These are phyloP conservation scores for Melanotus villosus DNA, from an alignment of 2,888 invertebrate species.

Conservation along the genomic window DNA sequence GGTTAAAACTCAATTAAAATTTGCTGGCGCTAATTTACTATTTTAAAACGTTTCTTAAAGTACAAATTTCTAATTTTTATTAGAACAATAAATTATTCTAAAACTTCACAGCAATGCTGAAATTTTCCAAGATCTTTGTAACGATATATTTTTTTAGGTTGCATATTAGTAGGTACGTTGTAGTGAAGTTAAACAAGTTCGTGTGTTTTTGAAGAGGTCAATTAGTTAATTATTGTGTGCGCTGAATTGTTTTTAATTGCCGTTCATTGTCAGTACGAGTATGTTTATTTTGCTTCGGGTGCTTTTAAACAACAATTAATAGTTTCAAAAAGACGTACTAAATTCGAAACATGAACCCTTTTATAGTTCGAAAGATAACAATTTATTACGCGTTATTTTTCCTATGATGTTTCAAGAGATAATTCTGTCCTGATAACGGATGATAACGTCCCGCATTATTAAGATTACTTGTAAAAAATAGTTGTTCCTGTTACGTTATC, in stretches of 20 bases:
- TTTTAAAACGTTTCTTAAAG: too few relatives aligned
- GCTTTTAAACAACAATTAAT: slow-evolving; percentile 16
- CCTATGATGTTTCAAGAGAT: neutral
- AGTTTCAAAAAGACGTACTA: neutral
- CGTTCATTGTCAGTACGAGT: slow-evolving; percentile 32
- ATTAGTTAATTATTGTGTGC: slow-evolving; percentile 40
- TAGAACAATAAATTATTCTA: too few relatives aligned
- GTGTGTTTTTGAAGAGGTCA: slow-evolving; percentile 28
- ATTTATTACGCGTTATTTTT: neutral
- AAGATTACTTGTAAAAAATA: too few relatives aligned
- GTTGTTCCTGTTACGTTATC: too few relatives aligned
- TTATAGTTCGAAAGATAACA: neutral
- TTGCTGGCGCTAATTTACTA: too few relatives aligned
- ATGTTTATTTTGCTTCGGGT: slow-evolving; percentile 6
- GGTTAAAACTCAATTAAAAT: too few relatives aligned
- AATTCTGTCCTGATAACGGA: too few relatives aligned
- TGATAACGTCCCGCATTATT: too few relatives aligned
- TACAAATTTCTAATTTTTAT: too few relatives aligned
- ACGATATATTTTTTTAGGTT: too few relatives aligned
- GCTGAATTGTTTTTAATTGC: slow-evolving; percentile 44
- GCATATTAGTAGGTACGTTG: neutral
- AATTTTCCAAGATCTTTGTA: too few relatives aligned
- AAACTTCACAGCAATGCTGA: too few relatives aligned
- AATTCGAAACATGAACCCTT: neutral
- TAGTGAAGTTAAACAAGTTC: neutral